These are phyloP conservation scores for Rhodeus uyekii DNA, from an alignment of 2,797 vertebrate genomes.

Conservation along the genomic window DNA sequence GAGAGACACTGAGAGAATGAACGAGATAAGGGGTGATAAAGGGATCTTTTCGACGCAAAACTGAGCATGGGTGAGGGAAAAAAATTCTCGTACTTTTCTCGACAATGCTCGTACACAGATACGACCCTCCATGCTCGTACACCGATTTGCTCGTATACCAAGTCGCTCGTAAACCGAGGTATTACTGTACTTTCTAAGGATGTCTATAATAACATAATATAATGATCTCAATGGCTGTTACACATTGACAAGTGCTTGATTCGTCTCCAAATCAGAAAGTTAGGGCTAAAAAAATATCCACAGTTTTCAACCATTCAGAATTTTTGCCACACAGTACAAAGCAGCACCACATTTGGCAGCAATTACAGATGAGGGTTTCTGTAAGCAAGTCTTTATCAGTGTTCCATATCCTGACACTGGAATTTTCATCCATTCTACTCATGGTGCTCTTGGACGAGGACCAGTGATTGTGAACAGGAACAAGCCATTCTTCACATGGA, in stretches of 20 bases:
- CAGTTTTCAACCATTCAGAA: not conserved
- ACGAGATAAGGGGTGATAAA: too few species aligned
- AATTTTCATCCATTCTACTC: slow-evolving; percentile 9
- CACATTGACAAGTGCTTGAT: not conserved
- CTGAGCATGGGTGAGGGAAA: too few species aligned
- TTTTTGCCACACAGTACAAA: not conserved
- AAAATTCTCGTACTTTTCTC: too few species aligned
- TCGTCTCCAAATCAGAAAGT: not conserved
- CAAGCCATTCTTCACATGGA: slow-evolving; percentile 10
- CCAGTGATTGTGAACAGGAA: slow-evolving; percentile 17
- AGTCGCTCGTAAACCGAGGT: too few species aligned
- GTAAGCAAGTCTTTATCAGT: slow-evolving; percentile 19
- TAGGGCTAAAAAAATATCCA: not conserved
- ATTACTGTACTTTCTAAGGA: not conserved
- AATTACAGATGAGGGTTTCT: slow-evolving; percentile 9
- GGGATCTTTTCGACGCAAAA: too few species aligned
- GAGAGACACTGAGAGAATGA: too few species aligned
- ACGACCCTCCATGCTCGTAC: too few species aligned
- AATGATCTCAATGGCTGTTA: not conserved
- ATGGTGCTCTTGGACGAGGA: not conserved
- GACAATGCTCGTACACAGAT: too few species aligned
- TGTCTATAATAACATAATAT: not conserved
- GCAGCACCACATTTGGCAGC: not conserved
- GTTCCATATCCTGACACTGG: not conserved
- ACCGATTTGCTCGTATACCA: too few species aligned